Conservation (phyloP, 1,140 invertebrate genomes). For the Spodoptera litura region DNA sequence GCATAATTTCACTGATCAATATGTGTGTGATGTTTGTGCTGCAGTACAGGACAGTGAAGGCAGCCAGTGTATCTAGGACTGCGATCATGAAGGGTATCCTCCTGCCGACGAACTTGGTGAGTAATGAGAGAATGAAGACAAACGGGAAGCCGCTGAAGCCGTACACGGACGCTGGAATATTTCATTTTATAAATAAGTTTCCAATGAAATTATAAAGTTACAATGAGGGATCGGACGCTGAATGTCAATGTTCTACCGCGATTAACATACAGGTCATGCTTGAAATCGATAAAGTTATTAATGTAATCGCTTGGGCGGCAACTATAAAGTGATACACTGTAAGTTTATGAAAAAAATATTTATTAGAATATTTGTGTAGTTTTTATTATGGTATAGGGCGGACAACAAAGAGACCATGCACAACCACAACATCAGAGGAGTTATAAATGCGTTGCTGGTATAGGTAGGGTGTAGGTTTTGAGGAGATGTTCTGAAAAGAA, state of each 20-base stretch:
- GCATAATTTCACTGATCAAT: constrained; percentile 56
- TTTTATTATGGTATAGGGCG: too few species aligned
- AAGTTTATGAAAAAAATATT: too few species aligned
- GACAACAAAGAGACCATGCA: too few species aligned
- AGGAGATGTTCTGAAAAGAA: neutral
- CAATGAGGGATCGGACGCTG: neutral
- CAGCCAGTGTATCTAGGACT: constrained; percentile 26
- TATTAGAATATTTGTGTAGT: too few species aligned
- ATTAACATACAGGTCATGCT: neutral
- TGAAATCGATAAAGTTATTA: constrained; percentile 16
- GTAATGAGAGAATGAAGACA: constrained; percentile 34
- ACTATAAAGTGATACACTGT: too few species aligned
- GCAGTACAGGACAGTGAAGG: constrained; percentile 54
- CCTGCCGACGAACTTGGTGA: constrained; percentile 35
- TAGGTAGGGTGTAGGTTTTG: too few species aligned
- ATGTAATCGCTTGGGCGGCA: neutral
- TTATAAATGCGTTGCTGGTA: too few species aligned
- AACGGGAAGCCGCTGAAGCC: constrained; percentile 47
- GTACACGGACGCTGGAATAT: constrained; percentile 36
- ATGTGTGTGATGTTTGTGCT: constrained; percentile 56
- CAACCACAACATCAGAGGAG: too few species aligned
- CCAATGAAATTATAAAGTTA: constrained; percentile 12
- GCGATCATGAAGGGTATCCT: constrained; percentile 47
- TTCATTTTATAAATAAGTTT: constrained; percentile 21
- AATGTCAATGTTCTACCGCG: neutral